phyloP scores from a whole-genome alignment of 37 sponge, comb jelly and placozoan genomes.

The Ephydatia muelleri region DNA sequence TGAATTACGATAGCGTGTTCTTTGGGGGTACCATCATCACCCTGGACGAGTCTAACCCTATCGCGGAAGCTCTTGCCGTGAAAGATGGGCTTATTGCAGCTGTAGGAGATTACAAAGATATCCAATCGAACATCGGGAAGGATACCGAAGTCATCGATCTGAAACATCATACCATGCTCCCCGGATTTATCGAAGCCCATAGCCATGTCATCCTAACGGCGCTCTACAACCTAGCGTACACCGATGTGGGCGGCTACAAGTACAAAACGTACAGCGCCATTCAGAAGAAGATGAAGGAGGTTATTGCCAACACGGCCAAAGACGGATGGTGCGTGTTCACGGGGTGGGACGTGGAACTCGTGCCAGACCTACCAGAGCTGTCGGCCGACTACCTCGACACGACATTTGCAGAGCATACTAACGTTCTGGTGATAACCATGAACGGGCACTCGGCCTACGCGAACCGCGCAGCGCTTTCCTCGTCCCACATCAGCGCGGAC shows the following conservation, averaged over 20 bases:
- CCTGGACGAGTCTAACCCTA: constrained; percentile 36
- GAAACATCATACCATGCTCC: constrained; percentile 42
- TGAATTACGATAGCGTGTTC: constrained; percentile 31
- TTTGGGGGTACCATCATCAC: constrained; percentile 45
- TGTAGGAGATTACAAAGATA: constrained; percentile 9
- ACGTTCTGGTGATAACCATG: constrained; percentile 36
- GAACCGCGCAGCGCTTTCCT: constrained; percentile 44
- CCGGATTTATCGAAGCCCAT: constrained; percentile 69
- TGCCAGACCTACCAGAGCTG: constrained; percentile 34
- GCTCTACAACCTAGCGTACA: background rate
- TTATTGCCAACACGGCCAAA: background rate
- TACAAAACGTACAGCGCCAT: background rate
- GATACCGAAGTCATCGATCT: constrained; percentile 39
- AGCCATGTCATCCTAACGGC: constrained; percentile 15
- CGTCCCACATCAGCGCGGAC: constrained; percentile 11
- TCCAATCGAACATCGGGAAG: background rate
- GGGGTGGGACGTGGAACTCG: constrained; percentile 50
- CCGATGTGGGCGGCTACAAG: constrained; percentile 7
- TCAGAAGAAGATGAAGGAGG: background rate
- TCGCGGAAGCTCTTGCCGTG: constrained; percentile 42
- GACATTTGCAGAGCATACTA: constrained; percentile 10
- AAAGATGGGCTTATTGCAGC: constrained; percentile 17
- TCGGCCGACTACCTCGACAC: constrained; percentile 33
- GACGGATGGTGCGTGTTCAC: constrained; percentile 47
- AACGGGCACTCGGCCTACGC: constrained; percentile 41